These are phyloP conservation scores for Callinectes sapidus DNA, from an alignment of 2,888 invertebrate genomes.

Conservation along the genomic window DNA sequence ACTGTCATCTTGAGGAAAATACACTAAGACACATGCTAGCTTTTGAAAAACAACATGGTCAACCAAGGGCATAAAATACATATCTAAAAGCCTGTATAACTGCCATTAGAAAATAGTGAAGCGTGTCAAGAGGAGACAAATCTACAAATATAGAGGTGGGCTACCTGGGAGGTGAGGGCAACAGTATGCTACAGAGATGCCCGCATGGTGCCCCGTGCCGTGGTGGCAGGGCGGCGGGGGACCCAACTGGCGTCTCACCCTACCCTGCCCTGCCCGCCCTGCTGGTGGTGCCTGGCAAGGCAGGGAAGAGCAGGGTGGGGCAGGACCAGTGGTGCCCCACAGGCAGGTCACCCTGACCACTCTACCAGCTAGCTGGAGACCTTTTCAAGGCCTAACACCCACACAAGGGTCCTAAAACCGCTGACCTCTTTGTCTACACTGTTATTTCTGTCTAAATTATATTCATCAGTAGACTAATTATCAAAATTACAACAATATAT, in stretches of 20 bases:
- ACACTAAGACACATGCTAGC: constrained; percentile 36
- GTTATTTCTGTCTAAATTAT: constrained; percentile 48
- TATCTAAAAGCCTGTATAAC: constrained; percentile 42
- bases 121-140: constrained; percentile 32
- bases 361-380: constrained; percentile 32
- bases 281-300: constrained; percentile 1
- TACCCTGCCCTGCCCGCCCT: not conserved
- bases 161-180: constrained; percentile 45
- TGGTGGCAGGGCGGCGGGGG: not conserved
- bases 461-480: constrained; percentile 56
- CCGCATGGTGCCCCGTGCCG: not conserved
- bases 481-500: constrained; percentile 57
- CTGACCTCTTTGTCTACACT: constrained; percentile 25
- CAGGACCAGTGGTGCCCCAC: not conserved
- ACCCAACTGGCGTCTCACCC: not conserved
- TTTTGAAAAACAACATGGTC: constrained; percentile 42
- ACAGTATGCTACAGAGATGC: constrained; percentile 37
- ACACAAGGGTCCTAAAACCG: constrained; percentile 41
- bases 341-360: constrained; percentile 21
- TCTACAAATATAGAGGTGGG: constrained; percentile 45
- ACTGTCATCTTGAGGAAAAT: constrained; percentile 17
- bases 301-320: not conserved
- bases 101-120: constrained; percentile 32
- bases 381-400: constrained; percentile 27
- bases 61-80: constrained; percentile 43